Evolutionary conservation across 2,888 invertebrate species (phyloP).

Genomic region (Camptogramma bilineatum): DNA sequence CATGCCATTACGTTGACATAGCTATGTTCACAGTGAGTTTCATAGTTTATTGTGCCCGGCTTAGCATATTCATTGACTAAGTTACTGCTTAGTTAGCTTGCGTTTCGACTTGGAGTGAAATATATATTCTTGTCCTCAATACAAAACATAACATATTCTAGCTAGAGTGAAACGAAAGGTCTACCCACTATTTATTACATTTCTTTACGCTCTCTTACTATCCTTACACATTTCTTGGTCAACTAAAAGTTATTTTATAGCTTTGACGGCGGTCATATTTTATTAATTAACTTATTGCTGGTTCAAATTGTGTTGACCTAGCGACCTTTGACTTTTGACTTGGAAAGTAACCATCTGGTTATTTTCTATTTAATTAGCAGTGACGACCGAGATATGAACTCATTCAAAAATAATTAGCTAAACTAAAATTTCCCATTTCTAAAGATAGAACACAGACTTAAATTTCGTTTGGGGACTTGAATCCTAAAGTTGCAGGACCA

Average conservation of each 20-base stretch:
- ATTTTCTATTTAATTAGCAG: background rate
- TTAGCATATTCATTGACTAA: conserved; percentile 32
- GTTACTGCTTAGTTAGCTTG: conserved; percentile 21
- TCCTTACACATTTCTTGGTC: no score
- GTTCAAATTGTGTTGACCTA: background rate
- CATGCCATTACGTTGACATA: conserved; percentile 17
- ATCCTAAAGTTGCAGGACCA: background rate
- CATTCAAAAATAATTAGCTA: no score
- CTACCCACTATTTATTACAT: background rate
- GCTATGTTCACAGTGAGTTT: conserved; percentile 31
- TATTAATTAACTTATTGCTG: conserved; percentile 5
- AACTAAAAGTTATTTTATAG: background rate
- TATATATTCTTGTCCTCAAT: conserved; percentile 1
- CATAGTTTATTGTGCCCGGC: conserved; percentile 23
- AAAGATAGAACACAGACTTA: no score
- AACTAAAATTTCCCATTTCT: no score
- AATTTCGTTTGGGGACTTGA: background rate
- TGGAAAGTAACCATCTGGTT: background rate
- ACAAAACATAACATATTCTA: background rate
- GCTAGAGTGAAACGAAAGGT: background rate
- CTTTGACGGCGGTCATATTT: background rate
- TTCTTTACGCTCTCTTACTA: background rate
- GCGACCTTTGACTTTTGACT: background rate
- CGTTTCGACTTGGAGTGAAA: background rate
- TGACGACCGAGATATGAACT: no score